phyloP scores from a whole-genome alignment of 2,888 invertebrate species.

The Sturmia bella region DNA sequence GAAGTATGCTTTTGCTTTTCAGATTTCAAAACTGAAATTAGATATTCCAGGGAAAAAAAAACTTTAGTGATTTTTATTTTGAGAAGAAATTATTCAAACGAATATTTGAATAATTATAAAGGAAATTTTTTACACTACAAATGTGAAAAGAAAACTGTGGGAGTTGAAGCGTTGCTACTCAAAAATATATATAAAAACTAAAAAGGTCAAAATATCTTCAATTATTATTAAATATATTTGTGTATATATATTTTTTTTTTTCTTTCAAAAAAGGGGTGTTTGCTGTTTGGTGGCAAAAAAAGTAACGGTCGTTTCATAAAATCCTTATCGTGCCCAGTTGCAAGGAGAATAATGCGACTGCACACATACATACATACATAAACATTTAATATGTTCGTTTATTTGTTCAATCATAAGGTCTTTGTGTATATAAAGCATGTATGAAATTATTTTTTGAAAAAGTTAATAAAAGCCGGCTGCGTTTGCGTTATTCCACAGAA shows the following conservation, averaged over 20 bases:
- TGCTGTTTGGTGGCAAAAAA: slow-evolving; percentile 40
- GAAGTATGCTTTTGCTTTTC: too few species aligned
- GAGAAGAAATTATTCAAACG: not conserved
- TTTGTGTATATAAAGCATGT: slow-evolving; percentile 12
- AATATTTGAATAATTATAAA: not conserved
- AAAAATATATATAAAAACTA: too few species aligned
- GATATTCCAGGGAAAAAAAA: slow-evolving; percentile 44
- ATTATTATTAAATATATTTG: too few species aligned
- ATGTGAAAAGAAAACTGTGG: slow-evolving; percentile 20
- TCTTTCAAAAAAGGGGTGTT: slow-evolving; percentile 32
- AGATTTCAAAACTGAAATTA: slow-evolving; percentile 28
- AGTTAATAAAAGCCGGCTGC: slow-evolving; percentile 72
- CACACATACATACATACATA: not conserved
- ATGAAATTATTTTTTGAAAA: slow-evolving; percentile 67
- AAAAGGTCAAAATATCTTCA: too few species aligned
- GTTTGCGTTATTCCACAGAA: slow-evolving; percentile 67
- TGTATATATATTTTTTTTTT: too few species aligned
- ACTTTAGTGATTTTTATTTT: not conserved
- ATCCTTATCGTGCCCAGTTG: slow-evolving; percentile 40
- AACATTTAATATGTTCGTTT: slow-evolving; percentile 2
- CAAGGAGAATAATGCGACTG: slow-evolving; percentile 27
- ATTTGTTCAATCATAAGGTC: slow-evolving; percentile 40
- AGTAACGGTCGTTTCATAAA: slow-evolving; percentile 70
- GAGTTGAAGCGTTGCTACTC: too few species aligned
- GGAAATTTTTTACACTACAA: not conserved